Evolutionary conservation across 1,140 invertebrate genomes (phyloP), one percentile per base, ranked within the genome.

Genomic region (Tetragnatha versicolor): DNA sequence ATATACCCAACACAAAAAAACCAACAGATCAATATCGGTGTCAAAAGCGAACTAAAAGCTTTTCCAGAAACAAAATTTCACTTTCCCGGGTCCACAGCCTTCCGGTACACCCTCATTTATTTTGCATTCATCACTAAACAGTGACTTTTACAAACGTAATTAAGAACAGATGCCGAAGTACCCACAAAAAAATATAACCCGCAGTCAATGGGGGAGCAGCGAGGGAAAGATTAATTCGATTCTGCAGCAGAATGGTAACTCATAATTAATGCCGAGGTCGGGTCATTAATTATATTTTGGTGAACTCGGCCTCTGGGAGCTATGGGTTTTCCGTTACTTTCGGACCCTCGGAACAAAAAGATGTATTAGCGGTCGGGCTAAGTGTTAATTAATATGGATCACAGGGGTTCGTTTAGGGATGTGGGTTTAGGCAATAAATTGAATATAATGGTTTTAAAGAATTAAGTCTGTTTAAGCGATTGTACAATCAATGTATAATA

Each of bases 101-200:
- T 27, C 22, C 0, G 27, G 20, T 22, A 20, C 5, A 25, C 27
- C n/a, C 49, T 53, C 49, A 53, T 27, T 53, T 53, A 53, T 53
- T 53, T 25, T 3, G 5, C 49, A 53, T 53, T 53, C 6, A 53
- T 22, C 7, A 53, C 1, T 25, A 12, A 9, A 25, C 49, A 53
- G 12, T 20, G 49, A 53, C 49, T 53, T 53, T 60, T 60, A 10
- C 55, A 60, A n/a, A 33, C 55, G 55, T 60, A 60, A 60, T 60
- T 60, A 60, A 33, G 29, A 60, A 60, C 55, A 60, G 55, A 33
- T 60, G 55, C 17, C 33, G 55, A n/a, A 60, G 2, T 10, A 1
- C 3, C 31, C n/a, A 1, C 4, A 3, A 33, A 60, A 58, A 60
- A 60, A 60, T 9, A 42, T 9, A 42, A 9, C 17, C 17, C 7